Conservation (phyloP, 2,797 vertebrate species). For the Salarias fasciatus region DNA sequence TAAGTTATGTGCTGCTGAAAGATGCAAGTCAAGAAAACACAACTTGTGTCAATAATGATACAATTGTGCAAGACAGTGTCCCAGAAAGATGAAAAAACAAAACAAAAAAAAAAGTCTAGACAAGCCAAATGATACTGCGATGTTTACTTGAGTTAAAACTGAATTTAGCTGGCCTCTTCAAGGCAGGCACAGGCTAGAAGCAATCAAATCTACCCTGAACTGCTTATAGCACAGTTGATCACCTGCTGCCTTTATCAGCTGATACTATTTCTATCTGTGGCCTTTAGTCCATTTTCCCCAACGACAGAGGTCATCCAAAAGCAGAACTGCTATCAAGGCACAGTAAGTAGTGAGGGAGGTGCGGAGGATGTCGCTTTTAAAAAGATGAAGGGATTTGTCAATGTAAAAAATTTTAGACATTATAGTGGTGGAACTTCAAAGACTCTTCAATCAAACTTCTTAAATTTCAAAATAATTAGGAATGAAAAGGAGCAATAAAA, state of each 20-base stretch:
- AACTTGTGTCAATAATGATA: conserved; percentile 52
- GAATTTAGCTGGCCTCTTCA: conserved; percentile 38
- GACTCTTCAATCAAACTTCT: conserved; percentile 38
- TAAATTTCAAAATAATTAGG: conserved; percentile 28
- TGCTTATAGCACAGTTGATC: conserved; percentile 32
- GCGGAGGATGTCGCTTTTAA: conserved; percentile 43
- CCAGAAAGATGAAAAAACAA: conserved; percentile 18
- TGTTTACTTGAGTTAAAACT: conserved; percentile 56
- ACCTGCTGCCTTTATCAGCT: conserved; percentile 52
- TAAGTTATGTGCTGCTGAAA: conserved; percentile 37
- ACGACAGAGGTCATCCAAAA: conserved; percentile 56
- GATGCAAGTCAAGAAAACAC: conserved; percentile 57
- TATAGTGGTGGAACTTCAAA: conserved; percentile 43
- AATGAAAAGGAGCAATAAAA: conserved; percentile 13
- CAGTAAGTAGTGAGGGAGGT: conserved; percentile 10
- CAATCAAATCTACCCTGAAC: conserved; percentile 42
- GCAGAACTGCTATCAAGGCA: conserved; percentile 34
- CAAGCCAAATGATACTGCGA: conserved; percentile 34
- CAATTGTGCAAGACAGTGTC: conserved; percentile 34
- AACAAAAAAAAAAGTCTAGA: conserved; percentile 13
- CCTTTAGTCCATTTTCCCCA: conserved; percentile 47
- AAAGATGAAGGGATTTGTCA: conserved; percentile 36
- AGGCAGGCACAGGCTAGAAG: conserved; percentile 24
- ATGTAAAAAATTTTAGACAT: conserved; percentile 10
- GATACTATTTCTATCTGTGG: conserved; percentile 52